Base-by-base conservation (phyloP, 1,140 invertebrate species). In the Meteorus sp. region DNA sequence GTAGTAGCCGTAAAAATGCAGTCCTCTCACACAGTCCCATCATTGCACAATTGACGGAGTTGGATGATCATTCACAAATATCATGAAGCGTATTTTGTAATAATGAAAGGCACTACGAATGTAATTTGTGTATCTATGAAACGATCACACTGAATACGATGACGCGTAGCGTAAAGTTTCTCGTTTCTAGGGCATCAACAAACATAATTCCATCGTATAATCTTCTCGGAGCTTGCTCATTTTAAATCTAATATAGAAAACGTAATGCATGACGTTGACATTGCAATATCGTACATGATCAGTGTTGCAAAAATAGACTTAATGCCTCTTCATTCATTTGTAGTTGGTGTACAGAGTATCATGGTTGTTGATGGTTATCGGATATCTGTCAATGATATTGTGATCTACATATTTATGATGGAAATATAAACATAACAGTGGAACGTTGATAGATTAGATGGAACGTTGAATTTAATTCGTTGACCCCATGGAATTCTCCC, bases 1-100 rank as follows among this genome's bases (percentile, higher is more conserved):
- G 62, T 6, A 72, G 44, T 8, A 71, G 35, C 11, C 48, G 50
- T 1, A 69, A 58, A 62, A 66, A 66, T 15, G 47, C 56, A 17
- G 51, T 58, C 0, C 31, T 59, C 39, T 65, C 63, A 48, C 70
- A 72, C 7, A 70, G 53, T 3, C 64, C 66, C 70, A 72, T 72
- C 22, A 15, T 56, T 15, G 33, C 51, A 17, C 17, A 35, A n/a
- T n/a, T n/a, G n/a, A n/a, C n/a, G n/a, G n/a, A n/a, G n/a, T n/a
- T n/a, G n/a, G n/a, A n/a, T n/a, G n/a, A n/a, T n/a, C n/a, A n/a
- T n/a, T n/a, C n/a, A n/a, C n/a, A n/a, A n/a, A n/a, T n/a, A n/a
- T n/a, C n/a, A n/a, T n/a, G n/a, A n/a, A n/a, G n/a, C n/a, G n/a
- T n/a, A n/a, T n/a, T n/a, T n/a, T n/a, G n/a, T n/a, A n/a, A n/a